phyloP scores from a whole-genome alignment of 1,140 invertebrate genomes.

The Heliconius eleuchia region DNA sequence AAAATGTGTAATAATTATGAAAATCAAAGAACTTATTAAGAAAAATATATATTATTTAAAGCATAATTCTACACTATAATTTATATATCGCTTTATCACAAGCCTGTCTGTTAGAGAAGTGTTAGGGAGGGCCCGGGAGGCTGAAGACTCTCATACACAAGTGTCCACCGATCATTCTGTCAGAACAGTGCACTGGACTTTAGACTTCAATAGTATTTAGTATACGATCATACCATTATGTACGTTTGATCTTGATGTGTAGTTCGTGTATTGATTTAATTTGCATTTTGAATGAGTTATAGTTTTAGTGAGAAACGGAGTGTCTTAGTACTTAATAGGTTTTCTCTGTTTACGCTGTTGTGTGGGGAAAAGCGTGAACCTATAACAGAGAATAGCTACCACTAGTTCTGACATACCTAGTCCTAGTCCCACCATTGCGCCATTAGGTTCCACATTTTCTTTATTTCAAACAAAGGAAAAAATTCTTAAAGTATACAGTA shows the following conservation, averaged over 20 bases:
- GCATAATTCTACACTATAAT: background rate
- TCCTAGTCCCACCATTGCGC: too few relatives aligned
- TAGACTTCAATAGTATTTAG: background rate
- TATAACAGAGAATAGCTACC: too few relatives aligned
- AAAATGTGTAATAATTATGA: too few relatives aligned
- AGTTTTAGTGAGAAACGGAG: background rate
- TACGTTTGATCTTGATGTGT: background rate
- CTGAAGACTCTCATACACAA: conserved; percentile 11
- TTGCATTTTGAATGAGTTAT: too few relatives aligned
- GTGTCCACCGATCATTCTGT: conserved; percentile 29
- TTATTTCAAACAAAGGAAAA: too few relatives aligned
- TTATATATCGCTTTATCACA: background rate
- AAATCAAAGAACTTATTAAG: too few relatives aligned
- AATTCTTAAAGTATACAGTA: too few relatives aligned
- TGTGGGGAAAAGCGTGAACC: too few relatives aligned
- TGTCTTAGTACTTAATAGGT: too few relatives aligned
- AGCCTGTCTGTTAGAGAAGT: background rate
- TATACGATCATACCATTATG: background rate
- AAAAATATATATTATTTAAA: background rate
- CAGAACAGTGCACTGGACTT: conserved; percentile 4
- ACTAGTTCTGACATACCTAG: too few relatives aligned
- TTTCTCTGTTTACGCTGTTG: too few relatives aligned
- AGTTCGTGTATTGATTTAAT: background rate
- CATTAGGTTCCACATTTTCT: too few relatives aligned
- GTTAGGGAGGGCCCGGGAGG: background rate